Evolutionary conservation across 2,797 vertebrate genomes (phyloP).

Genomic region (Xerus rutilus): DNA sequence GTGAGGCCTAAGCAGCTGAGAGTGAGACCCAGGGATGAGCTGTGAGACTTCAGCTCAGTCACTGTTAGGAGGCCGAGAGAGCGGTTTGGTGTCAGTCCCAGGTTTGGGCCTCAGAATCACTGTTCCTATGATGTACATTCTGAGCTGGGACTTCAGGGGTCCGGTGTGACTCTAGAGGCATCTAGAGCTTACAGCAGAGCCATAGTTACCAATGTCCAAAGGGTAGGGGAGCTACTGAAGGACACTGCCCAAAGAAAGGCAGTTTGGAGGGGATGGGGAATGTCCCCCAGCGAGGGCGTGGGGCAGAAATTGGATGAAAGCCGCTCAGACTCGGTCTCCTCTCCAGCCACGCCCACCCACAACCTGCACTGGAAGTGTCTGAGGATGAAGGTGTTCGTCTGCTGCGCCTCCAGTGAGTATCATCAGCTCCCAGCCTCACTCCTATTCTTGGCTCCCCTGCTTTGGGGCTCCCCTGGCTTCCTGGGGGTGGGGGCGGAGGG

Average conservation of each 20-base stretch:
- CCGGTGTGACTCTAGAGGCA: background rate
- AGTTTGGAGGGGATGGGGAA: background rate
- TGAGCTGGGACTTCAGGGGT: background rate
- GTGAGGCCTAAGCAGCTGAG: background rate
- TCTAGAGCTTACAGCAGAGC: background rate
- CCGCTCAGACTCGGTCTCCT: slow-evolving; percentile 64
- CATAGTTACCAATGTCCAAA: background rate
- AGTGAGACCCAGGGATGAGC: background rate
- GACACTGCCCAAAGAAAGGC: too few species aligned
- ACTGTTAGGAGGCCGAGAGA: background rate
- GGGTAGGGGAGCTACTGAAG: background rate
- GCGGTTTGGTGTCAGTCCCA: background rate
- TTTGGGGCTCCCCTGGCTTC: slow-evolving; percentile 74
- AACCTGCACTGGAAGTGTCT: slow-evolving; percentile 96
- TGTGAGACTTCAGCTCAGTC: background rate
- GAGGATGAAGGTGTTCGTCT: slow-evolving; percentile 97
- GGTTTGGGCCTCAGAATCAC: background rate
- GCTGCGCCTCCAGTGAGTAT: slow-evolving; percentile 95
- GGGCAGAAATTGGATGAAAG: background rate
- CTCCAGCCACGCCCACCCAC: slow-evolving; percentile 94
- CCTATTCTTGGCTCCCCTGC: slow-evolving; percentile 61
- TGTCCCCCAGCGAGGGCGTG: background rate
- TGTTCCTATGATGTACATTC: background rate
- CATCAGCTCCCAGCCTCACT: background rate
- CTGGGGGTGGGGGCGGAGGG: slow-evolving; percentile 67